phyloP scores from a whole-genome alignment of 2,888 invertebrate species.

The Leuctra nigra region DNA sequence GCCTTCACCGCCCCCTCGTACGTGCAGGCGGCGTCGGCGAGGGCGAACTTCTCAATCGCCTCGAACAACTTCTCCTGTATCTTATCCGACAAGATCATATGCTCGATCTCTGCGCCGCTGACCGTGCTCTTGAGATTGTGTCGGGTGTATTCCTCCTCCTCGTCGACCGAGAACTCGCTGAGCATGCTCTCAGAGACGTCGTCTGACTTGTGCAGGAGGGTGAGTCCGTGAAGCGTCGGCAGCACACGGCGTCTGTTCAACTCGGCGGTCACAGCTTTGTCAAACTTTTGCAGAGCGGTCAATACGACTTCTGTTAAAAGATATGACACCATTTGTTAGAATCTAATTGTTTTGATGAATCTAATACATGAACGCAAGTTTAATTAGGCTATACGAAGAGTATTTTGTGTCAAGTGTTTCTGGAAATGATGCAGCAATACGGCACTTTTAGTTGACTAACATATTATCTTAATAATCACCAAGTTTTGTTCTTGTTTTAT shows the following conservation, averaged over 20 bases:
- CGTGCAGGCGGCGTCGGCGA: slow-evolving; percentile 41
- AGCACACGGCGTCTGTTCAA: not conserved
- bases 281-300: slow-evolving; percentile 3
- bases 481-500: too few species aligned
- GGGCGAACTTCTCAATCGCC: slow-evolving; percentile 41
- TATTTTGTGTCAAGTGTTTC: too few species aligned
- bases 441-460: too few species aligned
- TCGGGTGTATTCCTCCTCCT: too few species aligned
- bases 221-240: not conserved
- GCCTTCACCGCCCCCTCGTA: slow-evolving; percentile 43
- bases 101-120: slow-evolving; percentile 5
- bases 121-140: not conserved
- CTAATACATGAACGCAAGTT: too few species aligned
- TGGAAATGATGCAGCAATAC: too few species aligned
- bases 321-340: not conserved
- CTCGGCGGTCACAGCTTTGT: not conserved
- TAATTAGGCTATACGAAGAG: too few species aligned
- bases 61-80: slow-evolving; percentile 41
- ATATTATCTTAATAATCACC: too few species aligned
- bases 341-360: too few species aligned
- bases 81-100: too few species aligned
- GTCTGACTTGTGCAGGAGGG: slow-evolving; percentile 1
- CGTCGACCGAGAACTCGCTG: too few species aligned
- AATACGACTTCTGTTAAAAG: not conserved
- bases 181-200: too few species aligned